These are phyloP conservation scores for Antedon bifida DNA, from an alignment of 35 echinoderm and acorn worm genomes.

Conservation along the genomic window DNA sequence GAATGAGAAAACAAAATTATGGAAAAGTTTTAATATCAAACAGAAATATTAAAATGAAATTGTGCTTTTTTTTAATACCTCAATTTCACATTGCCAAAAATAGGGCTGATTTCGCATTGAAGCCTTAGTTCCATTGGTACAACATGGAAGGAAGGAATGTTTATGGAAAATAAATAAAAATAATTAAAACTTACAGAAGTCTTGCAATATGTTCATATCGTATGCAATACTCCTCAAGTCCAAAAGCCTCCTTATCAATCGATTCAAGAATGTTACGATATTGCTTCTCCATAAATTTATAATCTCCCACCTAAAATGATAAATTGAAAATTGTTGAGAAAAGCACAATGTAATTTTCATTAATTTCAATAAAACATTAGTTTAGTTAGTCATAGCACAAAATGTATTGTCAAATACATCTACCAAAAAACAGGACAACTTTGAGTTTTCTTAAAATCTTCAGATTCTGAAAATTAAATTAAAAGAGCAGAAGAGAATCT, in stretches of 20 bases:
- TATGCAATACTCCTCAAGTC: not conserved
- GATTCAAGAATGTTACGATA: constrained; percentile 6
- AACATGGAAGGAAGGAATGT: no score
- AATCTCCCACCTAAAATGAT: constrained; percentile 20
- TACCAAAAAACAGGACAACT: no score
- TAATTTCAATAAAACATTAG: not conserved
- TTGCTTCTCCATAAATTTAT: constrained; percentile 4
- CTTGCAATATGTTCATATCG: constrained; percentile 14
- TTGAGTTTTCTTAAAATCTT: no score
- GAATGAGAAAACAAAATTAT: constrained; percentile 2
- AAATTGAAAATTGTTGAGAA: not conserved
- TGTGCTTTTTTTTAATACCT: not conserved
- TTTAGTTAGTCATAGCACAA: not conserved
- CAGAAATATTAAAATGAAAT: not conserved
- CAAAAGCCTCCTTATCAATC: not conserved
- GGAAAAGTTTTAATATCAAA: no score
- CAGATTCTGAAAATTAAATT: no score
- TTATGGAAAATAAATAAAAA: no score
- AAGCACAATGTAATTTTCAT: no score
- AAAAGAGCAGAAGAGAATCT: no score
- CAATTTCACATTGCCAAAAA: not conserved
- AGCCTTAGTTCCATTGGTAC: no score
- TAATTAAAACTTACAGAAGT: constrained; percentile 19
- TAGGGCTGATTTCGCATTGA: no score
- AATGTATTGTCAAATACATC: no score